Conservation (phyloP, 1,140 invertebrate species). For the Ectropis grisescens region DNA sequence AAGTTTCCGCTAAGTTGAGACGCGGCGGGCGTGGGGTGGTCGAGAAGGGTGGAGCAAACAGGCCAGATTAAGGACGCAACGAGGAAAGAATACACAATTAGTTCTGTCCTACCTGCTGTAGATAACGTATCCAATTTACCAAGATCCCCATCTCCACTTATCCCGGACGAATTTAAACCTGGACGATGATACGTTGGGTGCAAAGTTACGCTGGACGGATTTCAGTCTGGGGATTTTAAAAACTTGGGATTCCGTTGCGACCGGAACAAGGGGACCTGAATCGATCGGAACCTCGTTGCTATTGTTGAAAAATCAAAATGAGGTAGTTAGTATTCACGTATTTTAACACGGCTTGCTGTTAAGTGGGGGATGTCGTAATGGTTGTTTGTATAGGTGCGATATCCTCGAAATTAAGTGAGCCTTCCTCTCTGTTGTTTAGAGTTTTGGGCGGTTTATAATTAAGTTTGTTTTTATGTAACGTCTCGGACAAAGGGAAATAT, state of each 20-base stretch:
- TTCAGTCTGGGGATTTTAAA: constrained; percentile 54
- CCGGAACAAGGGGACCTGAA: constrained; percentile 51
- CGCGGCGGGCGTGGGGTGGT: constrained; percentile 18
- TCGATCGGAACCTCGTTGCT: constrained; percentile 49
- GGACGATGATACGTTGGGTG: constrained; percentile 6
- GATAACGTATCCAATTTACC: constrained; percentile 42
- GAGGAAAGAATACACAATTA: constrained; percentile 70
- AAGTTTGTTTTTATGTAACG: too few relatives aligned
- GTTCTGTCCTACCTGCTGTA: constrained; percentile 57
- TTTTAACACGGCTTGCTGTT: too few relatives aligned
- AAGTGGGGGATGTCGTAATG: constrained; percentile 14
- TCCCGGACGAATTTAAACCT: constrained; percentile 17
- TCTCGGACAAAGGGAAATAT: too few relatives aligned
- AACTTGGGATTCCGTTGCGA: constrained; percentile 40
- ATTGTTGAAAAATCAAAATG: constrained; percentile 62
- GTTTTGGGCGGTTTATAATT: too few relatives aligned
- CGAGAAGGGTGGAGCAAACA: constrained; percentile 29
- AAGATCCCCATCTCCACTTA: constrained; percentile 22
- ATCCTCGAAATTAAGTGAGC: background rate
- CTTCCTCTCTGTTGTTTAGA: constrained; percentile 1
- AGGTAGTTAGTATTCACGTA: constrained; percentile 55
- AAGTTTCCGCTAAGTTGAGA: constrained; percentile 60
- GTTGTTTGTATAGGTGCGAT: constrained; percentile 6
- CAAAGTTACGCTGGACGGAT: constrained; percentile 28
- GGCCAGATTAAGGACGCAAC: constrained; percentile 63